Conservation (phyloP, 2,888 invertebrate genomes). For the Scelioninae gen. 1 region DNA sequence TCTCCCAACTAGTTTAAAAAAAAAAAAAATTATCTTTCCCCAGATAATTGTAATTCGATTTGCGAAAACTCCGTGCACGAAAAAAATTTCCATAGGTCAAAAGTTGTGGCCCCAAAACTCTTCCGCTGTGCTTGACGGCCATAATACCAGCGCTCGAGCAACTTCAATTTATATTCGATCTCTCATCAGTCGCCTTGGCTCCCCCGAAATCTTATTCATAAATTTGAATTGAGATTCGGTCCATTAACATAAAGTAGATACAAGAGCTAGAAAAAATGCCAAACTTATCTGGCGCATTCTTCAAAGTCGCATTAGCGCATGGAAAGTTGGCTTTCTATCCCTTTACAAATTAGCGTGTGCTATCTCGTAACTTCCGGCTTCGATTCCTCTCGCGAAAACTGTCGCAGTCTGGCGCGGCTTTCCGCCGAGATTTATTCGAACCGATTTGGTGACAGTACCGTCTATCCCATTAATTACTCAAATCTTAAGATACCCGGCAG, state of each 20-base stretch:
- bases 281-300: slow-evolving; percentile 55
- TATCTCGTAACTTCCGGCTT: slow-evolving; percentile 62
- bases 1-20: no score
- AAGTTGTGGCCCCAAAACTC: slow-evolving; percentile 23
- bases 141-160: slow-evolving; percentile 4
- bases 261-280: slow-evolving; percentile 49
- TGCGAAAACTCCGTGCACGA: not conserved
- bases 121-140: slow-evolving; percentile 10
- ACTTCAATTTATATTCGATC: slow-evolving; percentile 37
- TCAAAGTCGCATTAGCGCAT: slow-evolving; percentile 58
- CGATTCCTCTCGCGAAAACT: slow-evolving; percentile 57
- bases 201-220: slow-evolving; percentile 46
- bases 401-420: slow-evolving; percentile 36
- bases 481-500: slow-evolving; percentile 67
- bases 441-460: slow-evolving; percentile 73
- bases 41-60: slow-evolving; percentile 35
- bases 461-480: slow-evolving; percentile 73
- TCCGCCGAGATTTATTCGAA: slow-evolving; percentile 67
- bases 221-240: slow-evolving; percentile 39
- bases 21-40: no score
- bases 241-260: slow-evolving; percentile 59
- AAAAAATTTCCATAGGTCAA: slow-evolving; percentile 32
- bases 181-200: slow-evolving; percentile 24
- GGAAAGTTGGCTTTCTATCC: slow-evolving; percentile 42
- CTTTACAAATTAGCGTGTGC: slow-evolving; percentile 65